Evolutionary conservation across 2,888 invertebrate genomes (phyloP), one percentile per base, ranked within the genome.

Genomic region (Drosophila prostipennis): DNA sequence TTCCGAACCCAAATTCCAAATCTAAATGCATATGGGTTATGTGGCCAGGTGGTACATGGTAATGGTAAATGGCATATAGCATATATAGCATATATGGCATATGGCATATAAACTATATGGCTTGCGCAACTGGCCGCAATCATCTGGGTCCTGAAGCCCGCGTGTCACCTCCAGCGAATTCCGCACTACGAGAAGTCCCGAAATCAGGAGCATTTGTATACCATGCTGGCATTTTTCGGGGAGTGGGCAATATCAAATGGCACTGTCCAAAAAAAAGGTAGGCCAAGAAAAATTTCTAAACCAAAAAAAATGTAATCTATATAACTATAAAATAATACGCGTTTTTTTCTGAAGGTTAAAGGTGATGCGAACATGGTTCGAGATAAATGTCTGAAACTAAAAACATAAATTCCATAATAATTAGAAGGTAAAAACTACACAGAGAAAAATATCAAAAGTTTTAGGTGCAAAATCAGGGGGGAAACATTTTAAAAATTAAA

Each of bases 161-260:
- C 42, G 42, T 36, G 52, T 53, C 60, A 60, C 39, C 45, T 45
- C 36, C 29, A 36, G 29, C 43, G 37, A 14, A 34, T 23, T 23
- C 26, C 52, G 36, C 34, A 36, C 37, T 34, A 13, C 40, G 40
- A 48, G 42, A 16, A 37, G 48, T 16, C 8, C 36, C 53, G n/a
- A 53, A 49, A 61, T 36, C 58, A 51, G 43, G 19, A 26, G 57
- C 46, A 78, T 80, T 76, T 74, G 74, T 70, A 72, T 72, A 58
- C 74, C 64, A 56, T 64, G 72, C 67, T 73, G 63, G 51, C 61
- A 69, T 39, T 68, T 64, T 60, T 53, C 26, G 11, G 23, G n/a
- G 23, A 13, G 13, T 23, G 26, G 40, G 11, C 3, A 23, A 26
- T 34, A 14, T 19, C 36, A 6, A 29, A 8, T 13, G n/a, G 48